phyloP scores from a whole-genome alignment of 2,888 invertebrate species.

The Apamea epomidion region DNA sequence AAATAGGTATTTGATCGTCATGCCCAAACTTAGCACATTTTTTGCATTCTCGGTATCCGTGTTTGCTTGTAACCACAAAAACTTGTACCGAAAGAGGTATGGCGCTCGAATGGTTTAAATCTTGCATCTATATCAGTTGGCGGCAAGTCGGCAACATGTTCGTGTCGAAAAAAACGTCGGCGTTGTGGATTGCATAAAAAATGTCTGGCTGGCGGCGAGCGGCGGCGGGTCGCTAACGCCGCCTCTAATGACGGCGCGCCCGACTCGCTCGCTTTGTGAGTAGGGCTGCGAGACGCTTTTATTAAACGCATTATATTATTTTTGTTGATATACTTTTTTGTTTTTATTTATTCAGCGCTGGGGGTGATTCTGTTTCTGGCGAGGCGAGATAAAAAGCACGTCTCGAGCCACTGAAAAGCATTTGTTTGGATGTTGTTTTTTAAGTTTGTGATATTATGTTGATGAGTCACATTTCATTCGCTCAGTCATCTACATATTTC shows the following conservation, averaged over 20 bases:
- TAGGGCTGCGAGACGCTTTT: constrained; percentile 76
- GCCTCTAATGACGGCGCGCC: constrained; percentile 86
- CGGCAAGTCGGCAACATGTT: constrained; percentile 69
- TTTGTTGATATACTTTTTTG: constrained; percentile 21
- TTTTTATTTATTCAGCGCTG: constrained; percentile 22
- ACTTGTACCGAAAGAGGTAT: constrained; percentile 51
- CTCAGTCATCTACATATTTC: not conserved
- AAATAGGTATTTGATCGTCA: constrained; percentile 46
- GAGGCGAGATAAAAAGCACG: not conserved
- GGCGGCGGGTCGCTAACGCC: constrained; percentile 87
- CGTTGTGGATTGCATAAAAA: constrained; percentile 88
- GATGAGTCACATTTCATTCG: not conserved
- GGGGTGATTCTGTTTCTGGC: not conserved
- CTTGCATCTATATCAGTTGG: constrained; percentile 65
- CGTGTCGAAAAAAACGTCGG: constrained; percentile 78
- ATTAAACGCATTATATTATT: constrained; percentile 45
- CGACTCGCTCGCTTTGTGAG: constrained; percentile 74
- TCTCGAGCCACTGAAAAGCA: not conserved
- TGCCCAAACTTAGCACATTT: constrained; percentile 42
- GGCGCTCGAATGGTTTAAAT: constrained; percentile 55
- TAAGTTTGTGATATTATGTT: not conserved
- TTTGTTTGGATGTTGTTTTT: not conserved
- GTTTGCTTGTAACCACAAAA: constrained; percentile 53
- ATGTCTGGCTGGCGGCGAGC: constrained; percentile 86
- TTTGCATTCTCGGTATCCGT: constrained; percentile 49